A percentile compares a stretch with the other conserved stretches of the same genome.
phyloP scores from a whole-genome alignment of 2,888 invertebrate genomes.

The Amphipyra berbera region DNA sequence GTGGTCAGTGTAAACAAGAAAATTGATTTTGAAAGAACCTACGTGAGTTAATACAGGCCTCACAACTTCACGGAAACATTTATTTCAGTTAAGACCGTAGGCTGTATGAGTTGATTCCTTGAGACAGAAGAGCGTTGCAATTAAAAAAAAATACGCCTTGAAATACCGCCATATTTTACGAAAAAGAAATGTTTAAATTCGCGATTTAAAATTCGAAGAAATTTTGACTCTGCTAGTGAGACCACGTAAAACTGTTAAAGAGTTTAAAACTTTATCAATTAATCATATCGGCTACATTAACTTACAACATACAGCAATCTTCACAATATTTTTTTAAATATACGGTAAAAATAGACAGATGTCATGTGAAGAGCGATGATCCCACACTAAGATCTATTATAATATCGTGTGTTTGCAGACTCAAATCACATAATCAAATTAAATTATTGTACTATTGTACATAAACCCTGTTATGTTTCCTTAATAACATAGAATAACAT shows the following conservation, averaged over 20 bases:
- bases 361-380: too few relatives aligned
- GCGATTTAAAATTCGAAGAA: slow-evolving; percentile 47
- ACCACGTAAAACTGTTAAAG: slow-evolving; percentile 15
- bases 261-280: background rate
- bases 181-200: slow-evolving; percentile 23
- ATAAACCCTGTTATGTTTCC: too few relatives aligned
- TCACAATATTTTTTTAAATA: too few relatives aligned
- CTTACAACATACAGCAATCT: too few relatives aligned
- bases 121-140: slow-evolving; percentile 47
- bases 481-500: too few relatives aligned
- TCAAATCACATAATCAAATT: too few relatives aligned
- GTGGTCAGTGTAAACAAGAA: slow-evolving; percentile 85
- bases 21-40: slow-evolving; percentile 86
- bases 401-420: too few relatives aligned
- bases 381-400: too few relatives aligned
- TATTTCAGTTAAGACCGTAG: slow-evolving; percentile 68
- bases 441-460: too few relatives aligned
- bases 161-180: slow-evolving; percentile 33
- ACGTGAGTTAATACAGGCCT: slow-evolving; percentile 68
- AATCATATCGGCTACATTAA: background rate
- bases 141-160: slow-evolving; percentile 53
- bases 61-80: slow-evolving; percentile 80
- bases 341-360: too few relatives aligned
- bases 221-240: slow-evolving; percentile 18
- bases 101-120: slow-evolving; percentile 59